Evolutionary conservation across 2,888 invertebrate species (phyloP), one percentile per base, ranked within the genome.

Genomic region (Thysanoteuthis rhombus): DNA sequence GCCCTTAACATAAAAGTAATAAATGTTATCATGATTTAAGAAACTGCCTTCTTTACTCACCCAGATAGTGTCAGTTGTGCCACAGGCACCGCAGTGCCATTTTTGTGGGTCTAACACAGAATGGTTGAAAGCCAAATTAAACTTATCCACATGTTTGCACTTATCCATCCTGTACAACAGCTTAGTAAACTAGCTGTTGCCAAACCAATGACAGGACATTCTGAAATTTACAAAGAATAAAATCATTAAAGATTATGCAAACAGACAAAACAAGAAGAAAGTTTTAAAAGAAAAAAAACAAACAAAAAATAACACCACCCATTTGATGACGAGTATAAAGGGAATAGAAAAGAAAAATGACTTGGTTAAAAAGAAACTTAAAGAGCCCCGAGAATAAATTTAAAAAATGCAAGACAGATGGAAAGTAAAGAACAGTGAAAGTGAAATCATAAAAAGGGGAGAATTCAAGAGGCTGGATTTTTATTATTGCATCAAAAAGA

Each of bases 61-160:
- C 97, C 97, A 97, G 89, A 97, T 96, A 95, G 96, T 96, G 94
- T 97, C 97, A 93, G 96, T 97, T 32, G 96, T 96, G 32, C 96
- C 96, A 95, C 97, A 97, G 1, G 94, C 94, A 93, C 95, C 95
- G 94, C 97, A 97, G 89, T 95, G 94, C 97, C 97, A 97, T 94
- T 96, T 96, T 93, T 96, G 96, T 45, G 97, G 97, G 95, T 96
- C 96, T n/a, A 97, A 94, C 32, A 97, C 96, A n/a, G 96, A 96
- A 93, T 96, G 95, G 93, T 96, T 96, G 93, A 95, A 94, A 16
- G 96, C 95, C 45, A 95, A 95, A 89, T 95, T 94, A 6, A 96
- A 94, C 92, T 95, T 95, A 16, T 94, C 94, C 25, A 97, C 95
- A 95, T 97, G 97, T 93, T 95, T 95, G 95, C 97, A 97, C 93